Conservation (phyloP, 2,888 invertebrate species). For the Bellardia bayeri region DNA sequence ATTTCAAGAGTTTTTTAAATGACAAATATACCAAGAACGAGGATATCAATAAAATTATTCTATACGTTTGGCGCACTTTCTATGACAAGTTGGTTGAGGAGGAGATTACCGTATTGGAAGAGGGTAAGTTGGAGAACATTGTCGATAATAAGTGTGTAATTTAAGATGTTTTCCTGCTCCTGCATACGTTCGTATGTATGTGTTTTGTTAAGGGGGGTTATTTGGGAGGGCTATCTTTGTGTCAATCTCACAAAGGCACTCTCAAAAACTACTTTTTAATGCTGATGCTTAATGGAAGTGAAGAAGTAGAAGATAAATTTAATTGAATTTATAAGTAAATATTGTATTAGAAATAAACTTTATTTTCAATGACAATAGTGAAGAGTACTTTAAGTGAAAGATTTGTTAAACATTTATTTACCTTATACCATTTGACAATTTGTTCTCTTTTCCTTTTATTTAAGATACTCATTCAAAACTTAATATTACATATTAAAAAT, state of each 20-base stretch:
- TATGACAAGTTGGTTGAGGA: slow-evolving; percentile 90
- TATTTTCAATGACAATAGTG: slow-evolving; percentile 38
- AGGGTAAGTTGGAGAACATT: slow-evolving; percentile 86
- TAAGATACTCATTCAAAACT: too few species aligned
- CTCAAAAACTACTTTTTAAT: neutral
- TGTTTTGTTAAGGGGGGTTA: slow-evolving; percentile 10
- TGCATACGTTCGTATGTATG: neutral
- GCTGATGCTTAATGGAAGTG: neutral
- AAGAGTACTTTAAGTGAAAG: slow-evolving; percentile 54
- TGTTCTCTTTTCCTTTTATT: neutral
- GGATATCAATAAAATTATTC: slow-evolving; percentile 86
- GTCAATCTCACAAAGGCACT: neutral
- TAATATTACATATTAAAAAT: too few species aligned
- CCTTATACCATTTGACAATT: neutral
- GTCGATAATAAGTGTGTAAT: slow-evolving; percentile 54
- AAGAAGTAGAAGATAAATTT: slow-evolving; percentile 36
- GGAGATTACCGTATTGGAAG: slow-evolving; percentile 89
- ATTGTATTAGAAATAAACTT: slow-evolving; percentile 64
- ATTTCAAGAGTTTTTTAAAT: slow-evolving; percentile 86
- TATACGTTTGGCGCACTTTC: slow-evolving; percentile 89
- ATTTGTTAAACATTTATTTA: slow-evolving; percentile 60
- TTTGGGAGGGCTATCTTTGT: neutral
- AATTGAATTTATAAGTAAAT: slow-evolving; percentile 73
- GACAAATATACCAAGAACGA: slow-evolving; percentile 85
- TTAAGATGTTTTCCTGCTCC: slow-evolving; percentile 62